Conservation (phyloP, 2,113 vertebrate genomes). For the Euleptes europaea region DNA sequence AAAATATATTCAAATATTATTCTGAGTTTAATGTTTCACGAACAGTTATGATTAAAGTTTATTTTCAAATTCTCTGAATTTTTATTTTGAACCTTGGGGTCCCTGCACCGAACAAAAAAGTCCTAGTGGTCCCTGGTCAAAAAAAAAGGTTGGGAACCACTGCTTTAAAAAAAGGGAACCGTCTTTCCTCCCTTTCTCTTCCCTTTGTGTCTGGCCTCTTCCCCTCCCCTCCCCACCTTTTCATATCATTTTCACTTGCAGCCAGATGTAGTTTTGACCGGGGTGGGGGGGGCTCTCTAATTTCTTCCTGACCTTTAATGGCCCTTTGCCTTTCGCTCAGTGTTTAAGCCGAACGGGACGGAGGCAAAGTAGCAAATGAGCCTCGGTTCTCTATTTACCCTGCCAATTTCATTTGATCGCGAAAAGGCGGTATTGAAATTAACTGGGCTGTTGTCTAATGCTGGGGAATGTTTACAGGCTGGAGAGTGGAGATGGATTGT, state of each 20-base stretch:
- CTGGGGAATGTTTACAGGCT: conserved; percentile 42
- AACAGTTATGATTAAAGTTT: no score
- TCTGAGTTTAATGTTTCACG: no score
- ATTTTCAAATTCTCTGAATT: no score
- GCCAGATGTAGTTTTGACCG: background rate
- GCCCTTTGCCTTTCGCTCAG: conserved; percentile 55
- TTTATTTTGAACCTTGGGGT: no score
- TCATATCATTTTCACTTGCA: conserved; percentile 43
- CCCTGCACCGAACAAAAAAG: no score
- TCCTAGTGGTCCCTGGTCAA: no score
- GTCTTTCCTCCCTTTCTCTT: background rate
- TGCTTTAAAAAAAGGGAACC: background rate
- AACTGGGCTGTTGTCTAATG: conserved; percentile 72
- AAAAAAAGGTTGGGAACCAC: no score
- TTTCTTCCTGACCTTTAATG: conserved; percentile 74
- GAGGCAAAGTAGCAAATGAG: conserved; percentile 76
- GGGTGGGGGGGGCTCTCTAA: background rate
- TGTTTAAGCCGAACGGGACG: conserved; percentile 69
- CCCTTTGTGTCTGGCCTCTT: background rate
- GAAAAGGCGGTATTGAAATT: conserved; percentile 76
- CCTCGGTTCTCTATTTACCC: conserved; percentile 61
- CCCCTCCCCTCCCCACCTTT: conserved; percentile 3
- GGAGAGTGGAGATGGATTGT: conserved; percentile 60
- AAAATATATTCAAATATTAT: no score
- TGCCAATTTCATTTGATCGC: conserved; percentile 78